Evolutionary conservation across 2,797 vertebrate species (phyloP).

Genomic region (Pseudotriccus pelzelni): DNA sequence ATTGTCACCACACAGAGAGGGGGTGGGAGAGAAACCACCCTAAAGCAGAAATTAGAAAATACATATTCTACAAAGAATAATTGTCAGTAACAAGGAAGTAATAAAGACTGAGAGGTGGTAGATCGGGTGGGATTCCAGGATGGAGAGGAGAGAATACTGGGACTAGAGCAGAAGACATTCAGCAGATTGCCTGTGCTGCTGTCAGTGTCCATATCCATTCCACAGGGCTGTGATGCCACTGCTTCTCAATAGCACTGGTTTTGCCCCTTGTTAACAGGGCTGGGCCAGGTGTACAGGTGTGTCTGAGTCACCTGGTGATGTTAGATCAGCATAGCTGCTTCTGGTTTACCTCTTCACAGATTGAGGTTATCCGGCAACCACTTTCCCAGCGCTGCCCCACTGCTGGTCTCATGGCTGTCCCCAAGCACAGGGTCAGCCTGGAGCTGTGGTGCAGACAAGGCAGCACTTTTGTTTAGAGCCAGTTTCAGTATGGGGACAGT

Average conservation of each 20-base stretch:
- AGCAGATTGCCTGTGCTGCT: not conserved
- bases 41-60: not conserved
- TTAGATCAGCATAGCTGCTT: not conserved
- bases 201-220: not conserved
- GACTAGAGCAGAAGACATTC: not conserved
- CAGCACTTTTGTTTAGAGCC: not conserved
- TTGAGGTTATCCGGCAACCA: not conserved
- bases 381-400: not conserved
- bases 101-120: fast-evolving
- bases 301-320: not conserved
- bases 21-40: not conserved
- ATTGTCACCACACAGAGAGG: not conserved
- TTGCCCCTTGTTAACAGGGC: not conserved
- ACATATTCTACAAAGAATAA: not conserved
- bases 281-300: not conserved
- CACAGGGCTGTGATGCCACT: not conserved
- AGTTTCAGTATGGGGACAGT: not conserved
- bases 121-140: not conserved
- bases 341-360: not conserved
- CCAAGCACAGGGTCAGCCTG: fast-evolving
- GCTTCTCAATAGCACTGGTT: not conserved
- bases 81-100: not conserved
- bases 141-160: not conserved
- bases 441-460: not conserved
- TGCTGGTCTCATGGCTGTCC: not conserved